These are phyloP conservation scores for Lepidurus arcticus DNA, from an alignment of 1,140 invertebrate genomes.

Conservation along the genomic window DNA sequence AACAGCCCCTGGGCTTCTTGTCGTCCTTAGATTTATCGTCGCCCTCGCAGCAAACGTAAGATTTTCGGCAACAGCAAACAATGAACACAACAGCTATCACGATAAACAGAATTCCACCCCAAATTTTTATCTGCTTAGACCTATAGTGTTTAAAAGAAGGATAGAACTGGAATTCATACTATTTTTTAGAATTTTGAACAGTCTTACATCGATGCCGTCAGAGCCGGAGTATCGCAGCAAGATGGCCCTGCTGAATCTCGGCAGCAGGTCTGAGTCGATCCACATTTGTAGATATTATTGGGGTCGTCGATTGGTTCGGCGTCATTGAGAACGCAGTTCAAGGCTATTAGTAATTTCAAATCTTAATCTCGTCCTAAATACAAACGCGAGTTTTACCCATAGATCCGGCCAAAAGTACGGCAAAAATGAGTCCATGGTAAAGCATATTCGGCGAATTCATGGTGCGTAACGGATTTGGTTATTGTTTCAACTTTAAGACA, in stretches of 20 bases:
- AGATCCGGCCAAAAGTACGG: not conserved
- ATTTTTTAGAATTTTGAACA: not conserved
- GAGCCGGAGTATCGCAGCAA: slow-evolving; percentile 35
- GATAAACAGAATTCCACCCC: slow-evolving; percentile 25
- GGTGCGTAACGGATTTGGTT: not conserved
- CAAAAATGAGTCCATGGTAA: not conserved
- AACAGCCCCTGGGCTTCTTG: not conserved
- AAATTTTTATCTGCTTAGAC: slow-evolving; percentile 26
- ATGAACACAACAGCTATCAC: slow-evolving; percentile 24
- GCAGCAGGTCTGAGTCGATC: slow-evolving; percentile 38
- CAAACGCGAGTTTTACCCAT: not conserved
- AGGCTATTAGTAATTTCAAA: slow-evolving; percentile 32
- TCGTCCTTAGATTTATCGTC: not conserved
- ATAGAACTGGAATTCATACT: slow-evolving; percentile 24
- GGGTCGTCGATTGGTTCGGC: slow-evolving; percentile 35
- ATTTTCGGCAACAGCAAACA: slow-evolving; percentile 27
- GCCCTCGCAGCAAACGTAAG: slow-evolving; percentile 22
- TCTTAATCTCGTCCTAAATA: not conserved
- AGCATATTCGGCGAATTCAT: not conserved
- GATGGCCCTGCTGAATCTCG: slow-evolving; percentile 40
- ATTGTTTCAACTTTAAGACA: not conserved
- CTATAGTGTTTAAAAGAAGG: slow-evolving; percentile 20
- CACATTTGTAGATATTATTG: slow-evolving; percentile 39
- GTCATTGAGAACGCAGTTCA: slow-evolving; percentile 34
- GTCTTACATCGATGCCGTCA: slow-evolving; percentile 8